A percentile compares a stretch with the other conserved stretches of the same genome.
Conservation (phyloP, 1,140 invertebrate species). For the Steinernema khuongi region DNA sequence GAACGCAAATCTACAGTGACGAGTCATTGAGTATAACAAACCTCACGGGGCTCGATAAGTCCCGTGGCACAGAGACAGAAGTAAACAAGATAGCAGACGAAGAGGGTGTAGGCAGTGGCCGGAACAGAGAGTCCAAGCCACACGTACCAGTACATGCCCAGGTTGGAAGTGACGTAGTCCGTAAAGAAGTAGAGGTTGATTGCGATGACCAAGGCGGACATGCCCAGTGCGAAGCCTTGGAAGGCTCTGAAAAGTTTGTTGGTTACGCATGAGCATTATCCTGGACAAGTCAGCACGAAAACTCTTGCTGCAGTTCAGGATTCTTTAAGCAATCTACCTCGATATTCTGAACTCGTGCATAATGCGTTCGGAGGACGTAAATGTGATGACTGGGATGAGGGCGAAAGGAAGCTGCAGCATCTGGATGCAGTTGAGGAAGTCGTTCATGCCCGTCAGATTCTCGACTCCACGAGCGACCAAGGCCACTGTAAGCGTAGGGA, state of each 20-base stretch:
- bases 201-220: constrained; percentile 68
- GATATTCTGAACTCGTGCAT: constrained; percentile 80
- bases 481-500: constrained; percentile 77
- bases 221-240: constrained; percentile 41
- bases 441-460: constrained; percentile 77
- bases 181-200: constrained; percentile 74
- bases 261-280: background rate
- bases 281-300: too few species aligned
- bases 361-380: constrained; percentile 72
- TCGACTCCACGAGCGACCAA: constrained; percentile 66
- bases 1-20: background rate
- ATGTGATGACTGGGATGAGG: constrained; percentile 77
- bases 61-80: background rate
- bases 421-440: constrained; percentile 71
- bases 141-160: constrained; percentile 32
- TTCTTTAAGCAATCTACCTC: constrained; percentile 64
- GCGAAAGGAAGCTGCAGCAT: constrained; percentile 64
- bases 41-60: background rate
- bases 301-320: too few species aligned
- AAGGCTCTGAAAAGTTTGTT: constrained; percentile 41
- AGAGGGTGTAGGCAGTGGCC: constrained; percentile 22
- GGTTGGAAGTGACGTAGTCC: constrained; percentile 25
- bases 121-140: constrained; percentile 18
- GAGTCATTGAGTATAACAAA: background rate
- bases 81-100: constrained; percentile 28